Evolutionary conservation across 2,888 invertebrate genomes (phyloP).

Genomic region (Drosophila atroscutellata): DNA sequence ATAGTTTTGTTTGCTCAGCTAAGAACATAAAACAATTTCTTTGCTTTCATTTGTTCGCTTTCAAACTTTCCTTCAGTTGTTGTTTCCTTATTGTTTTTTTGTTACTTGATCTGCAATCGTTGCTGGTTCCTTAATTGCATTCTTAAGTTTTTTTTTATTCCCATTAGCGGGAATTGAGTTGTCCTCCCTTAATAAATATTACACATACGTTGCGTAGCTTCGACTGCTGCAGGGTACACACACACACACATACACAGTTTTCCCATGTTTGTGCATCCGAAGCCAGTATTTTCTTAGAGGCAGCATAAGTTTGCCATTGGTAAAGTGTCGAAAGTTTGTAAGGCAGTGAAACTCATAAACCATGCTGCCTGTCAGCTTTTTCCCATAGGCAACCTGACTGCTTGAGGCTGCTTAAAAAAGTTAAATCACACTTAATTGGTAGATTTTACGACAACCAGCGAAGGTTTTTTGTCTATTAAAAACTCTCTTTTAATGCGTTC

Average conservation of each 20-base stretch:
- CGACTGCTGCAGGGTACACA: constrained; percentile 2
- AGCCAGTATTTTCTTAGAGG: constrained; percentile 22
- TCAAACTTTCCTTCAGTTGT: constrained; percentile 2
- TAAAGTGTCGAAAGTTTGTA: constrained; percentile 64
- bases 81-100: constrained; percentile 23
- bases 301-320: constrained; percentile 47
- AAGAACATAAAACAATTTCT: constrained; percentile 23
- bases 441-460: constrained; percentile 38
- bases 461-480: constrained; percentile 56
- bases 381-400: constrained; percentile 1
- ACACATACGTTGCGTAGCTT: constrained; percentile 29
- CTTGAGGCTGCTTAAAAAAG: constrained; percentile 34
- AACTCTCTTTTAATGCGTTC: constrained; percentile 23
- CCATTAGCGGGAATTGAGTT: constrained; percentile 29
- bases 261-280: constrained; percentile 14
- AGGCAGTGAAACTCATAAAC: constrained; percentile 51
- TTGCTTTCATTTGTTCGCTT: constrained; percentile 16
- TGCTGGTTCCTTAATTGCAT: constrained; percentile 38
- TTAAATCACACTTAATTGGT: constrained; percentile 71
- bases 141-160: constrained; percentile 34
- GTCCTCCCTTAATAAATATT: constrained; percentile 27
- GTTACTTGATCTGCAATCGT: constrained; percentile 18
- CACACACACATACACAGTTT: neutral
- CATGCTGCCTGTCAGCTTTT: constrained; percentile 23
- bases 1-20: constrained; percentile 35